Evolutionary conservation across 2,888 invertebrate genomes (phyloP).

Genomic region (Calephelis perditalis): DNA sequence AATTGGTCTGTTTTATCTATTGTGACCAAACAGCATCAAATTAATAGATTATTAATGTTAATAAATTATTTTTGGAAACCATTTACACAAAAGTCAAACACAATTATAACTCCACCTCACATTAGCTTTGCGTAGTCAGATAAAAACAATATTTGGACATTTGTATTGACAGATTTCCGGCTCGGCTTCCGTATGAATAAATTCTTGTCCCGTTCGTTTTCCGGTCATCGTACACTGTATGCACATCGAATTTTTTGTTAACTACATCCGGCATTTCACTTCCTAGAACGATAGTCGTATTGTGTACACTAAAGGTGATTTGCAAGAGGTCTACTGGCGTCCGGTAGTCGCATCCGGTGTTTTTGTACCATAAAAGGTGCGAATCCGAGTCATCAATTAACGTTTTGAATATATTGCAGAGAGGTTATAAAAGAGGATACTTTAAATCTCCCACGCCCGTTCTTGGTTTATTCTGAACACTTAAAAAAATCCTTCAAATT

Average conservation of each 20-base stretch:
- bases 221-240: slow-evolving; percentile 19
- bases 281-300: slow-evolving; percentile 38
- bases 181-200: slow-evolving; percentile 6
- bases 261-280: slow-evolving; percentile 60
- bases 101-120: too few relatives aligned
- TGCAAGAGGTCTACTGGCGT: slow-evolving; percentile 60
- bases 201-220: slow-evolving; percentile 4
- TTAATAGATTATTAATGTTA: too few relatives aligned
- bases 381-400: slow-evolving; percentile 69
- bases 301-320: slow-evolving; percentile 41
- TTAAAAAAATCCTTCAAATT: too few relatives aligned
- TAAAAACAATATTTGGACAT: slow-evolving; percentile 9
- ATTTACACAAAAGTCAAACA: too few relatives aligned
- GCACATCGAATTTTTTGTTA: slow-evolving; percentile 41
- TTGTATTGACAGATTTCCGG: slow-evolving; percentile 5
- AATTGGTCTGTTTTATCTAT: too few relatives aligned
- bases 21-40: too few relatives aligned
- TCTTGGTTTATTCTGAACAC: too few relatives aligned
- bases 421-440: too few relatives aligned
- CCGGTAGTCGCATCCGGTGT: slow-evolving; percentile 74
- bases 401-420: slow-evolving; percentile 7
- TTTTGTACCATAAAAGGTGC: slow-evolving; percentile 76
- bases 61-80: too few relatives aligned
- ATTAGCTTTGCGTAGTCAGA: too few relatives aligned
- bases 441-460: too few relatives aligned